Base-by-base conservation (phyloP, 2,888 invertebrate species). In the Panorpa germanica region DNA sequence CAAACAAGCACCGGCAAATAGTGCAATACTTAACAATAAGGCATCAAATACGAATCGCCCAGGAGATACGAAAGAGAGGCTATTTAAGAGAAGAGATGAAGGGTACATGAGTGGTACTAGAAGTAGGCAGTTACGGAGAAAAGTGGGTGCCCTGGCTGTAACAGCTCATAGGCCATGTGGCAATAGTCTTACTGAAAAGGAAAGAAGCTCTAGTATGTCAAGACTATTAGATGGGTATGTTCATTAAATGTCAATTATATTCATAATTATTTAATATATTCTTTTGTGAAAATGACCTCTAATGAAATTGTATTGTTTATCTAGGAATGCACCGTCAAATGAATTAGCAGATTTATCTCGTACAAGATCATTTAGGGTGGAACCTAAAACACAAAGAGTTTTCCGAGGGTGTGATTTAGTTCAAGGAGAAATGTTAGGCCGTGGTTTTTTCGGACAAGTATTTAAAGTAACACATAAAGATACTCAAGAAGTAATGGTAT, bases 361-460 rank as follows among this genome's bases (percentile, higher is more conserved):
- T 26, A 86, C 90, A 11, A 73, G 86, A 44, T 90, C 90, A 1
- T 90, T 90, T 57, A 68, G 83, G 2, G 51, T 55, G 2, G 55
- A 55, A 18, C 56, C 71, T 55, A 59, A 63, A 33, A 50, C 53
- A 0, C 64, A 64, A 57, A 62, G 81, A 32, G 85, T 91, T 35
- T 93, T 93, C 55, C 67, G 90, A 4, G 83, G 88, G n/a, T 71
- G 75, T 13, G 93, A 93, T 57, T 58, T 93, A 29, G 70, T 88
- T 11, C 61, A 78, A 56, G 90, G 90, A 20, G 88, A 90, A 49
- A 61, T 91, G 4, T 56, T 91, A 9, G 91, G 91, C 3, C 77
- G 82, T 44, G 93, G 93, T 1, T 93, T 91, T 58, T 93, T 91
- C 53, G 93, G 93, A 2, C 83, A 88, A 51, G 85, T 81, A 34